Percentiles rank a stretch among this genome's conserved stretches.
Evolutionary conservation across 2,797 vertebrate species (phyloP).

Genomic region (Fistularia commersonii): DNA sequence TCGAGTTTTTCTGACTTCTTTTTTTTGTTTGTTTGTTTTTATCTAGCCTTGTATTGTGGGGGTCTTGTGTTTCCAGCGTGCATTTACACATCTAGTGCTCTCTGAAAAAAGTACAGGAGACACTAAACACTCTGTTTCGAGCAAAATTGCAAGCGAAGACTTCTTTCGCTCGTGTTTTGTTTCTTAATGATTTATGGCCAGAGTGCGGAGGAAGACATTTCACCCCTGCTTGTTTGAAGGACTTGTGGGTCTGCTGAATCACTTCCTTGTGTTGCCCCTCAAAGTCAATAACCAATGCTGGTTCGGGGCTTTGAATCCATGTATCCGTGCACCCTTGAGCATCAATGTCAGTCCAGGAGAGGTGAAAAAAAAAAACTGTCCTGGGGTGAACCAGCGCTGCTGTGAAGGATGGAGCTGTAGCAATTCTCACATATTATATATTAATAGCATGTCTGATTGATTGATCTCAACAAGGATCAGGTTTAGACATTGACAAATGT

Average conservation of each 20-base stretch:
- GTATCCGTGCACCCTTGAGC: slow-evolving; percentile 17
- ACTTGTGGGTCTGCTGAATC: slow-evolving; percentile 26
- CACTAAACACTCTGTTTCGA: slow-evolving; percentile 43
- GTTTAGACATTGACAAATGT: slow-evolving; percentile 4
- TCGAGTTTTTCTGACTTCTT: too few species aligned
- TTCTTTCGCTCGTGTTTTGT: slow-evolving; percentile 41
- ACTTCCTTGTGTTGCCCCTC: slow-evolving; percentile 26
- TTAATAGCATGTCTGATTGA: slow-evolving; percentile 10
- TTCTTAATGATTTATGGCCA: slow-evolving; percentile 64
- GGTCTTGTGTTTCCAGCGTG: slow-evolving; percentile 7
- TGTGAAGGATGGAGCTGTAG: slow-evolving; percentile 20
- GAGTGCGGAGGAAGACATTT: slow-evolving; percentile 22
- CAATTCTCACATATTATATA: slow-evolving; percentile 6
- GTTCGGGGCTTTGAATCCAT: slow-evolving; percentile 40
- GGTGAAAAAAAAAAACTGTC: slow-evolving; percentile 1
- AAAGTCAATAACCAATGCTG: slow-evolving; percentile 28
- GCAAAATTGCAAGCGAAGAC: slow-evolving; percentile 31
- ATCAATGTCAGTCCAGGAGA: slow-evolving; percentile 7
- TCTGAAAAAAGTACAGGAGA: slow-evolving; percentile 40
- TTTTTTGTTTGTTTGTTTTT: too few species aligned
- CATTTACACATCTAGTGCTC: slow-evolving; percentile 21
- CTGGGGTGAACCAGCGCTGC: slow-evolving; percentile 12
- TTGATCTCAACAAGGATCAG: slow-evolving; percentile 8
- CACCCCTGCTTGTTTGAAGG: slow-evolving; percentile 27
- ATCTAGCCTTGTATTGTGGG: background rate